These are phyloP conservation scores for Ptilodon capucinus DNA, from an alignment of 2,888 invertebrate genomes.

Conservation along the genomic window DNA sequence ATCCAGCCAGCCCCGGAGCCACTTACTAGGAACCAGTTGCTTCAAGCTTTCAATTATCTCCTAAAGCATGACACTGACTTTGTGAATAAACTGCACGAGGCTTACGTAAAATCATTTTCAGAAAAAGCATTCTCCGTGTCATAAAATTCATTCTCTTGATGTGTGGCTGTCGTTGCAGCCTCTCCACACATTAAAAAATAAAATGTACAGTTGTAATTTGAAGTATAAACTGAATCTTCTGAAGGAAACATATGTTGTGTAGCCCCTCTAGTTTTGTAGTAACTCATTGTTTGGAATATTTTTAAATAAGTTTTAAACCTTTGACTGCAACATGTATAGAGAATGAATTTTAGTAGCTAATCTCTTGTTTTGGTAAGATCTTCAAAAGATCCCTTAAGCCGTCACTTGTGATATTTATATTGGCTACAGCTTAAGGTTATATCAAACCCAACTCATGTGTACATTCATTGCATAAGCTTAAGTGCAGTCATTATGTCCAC, in stretches of 20 bases:
- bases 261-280: slow-evolving; percentile 72
- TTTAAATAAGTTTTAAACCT: slow-evolving; percentile 79
- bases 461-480: slow-evolving; percentile 37
- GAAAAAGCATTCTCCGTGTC: slow-evolving; percentile 82
- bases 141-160: slow-evolving; percentile 60
- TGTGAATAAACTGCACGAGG: slow-evolving; percentile 94
- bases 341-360: slow-evolving; percentile 71
- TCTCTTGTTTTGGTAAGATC: slow-evolving; percentile 45
- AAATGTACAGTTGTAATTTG: slow-evolving; percentile 17
- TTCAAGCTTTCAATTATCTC: slow-evolving; percentile 94
- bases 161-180: slow-evolving; percentile 52
- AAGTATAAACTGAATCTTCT: slow-evolving; percentile 60
- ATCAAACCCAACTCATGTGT: slow-evolving; percentile 41
- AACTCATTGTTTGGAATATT: slow-evolving; percentile 71
- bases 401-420: slow-evolving; percentile 73
- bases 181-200: slow-evolving; percentile 11
- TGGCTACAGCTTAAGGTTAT: slow-evolving; percentile 58
- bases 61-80: slow-evolving; percentile 94
- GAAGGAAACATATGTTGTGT: slow-evolving; percentile 58
- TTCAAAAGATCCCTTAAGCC: slow-evolving; percentile 58
- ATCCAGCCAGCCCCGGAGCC: slow-evolving; percentile 84
- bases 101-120: slow-evolving; percentile 93
- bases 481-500: slow-evolving; percentile 39
- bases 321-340: slow-evolving; percentile 72
- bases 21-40: slow-evolving; percentile 92